Percentiles rank a stretch among this genome's conserved stretches.
These are phyloP conservation scores for Cataglyphis rosenhaueri DNA, from an alignment of 2,888 invertebrate species.

Conservation along the genomic window DNA sequence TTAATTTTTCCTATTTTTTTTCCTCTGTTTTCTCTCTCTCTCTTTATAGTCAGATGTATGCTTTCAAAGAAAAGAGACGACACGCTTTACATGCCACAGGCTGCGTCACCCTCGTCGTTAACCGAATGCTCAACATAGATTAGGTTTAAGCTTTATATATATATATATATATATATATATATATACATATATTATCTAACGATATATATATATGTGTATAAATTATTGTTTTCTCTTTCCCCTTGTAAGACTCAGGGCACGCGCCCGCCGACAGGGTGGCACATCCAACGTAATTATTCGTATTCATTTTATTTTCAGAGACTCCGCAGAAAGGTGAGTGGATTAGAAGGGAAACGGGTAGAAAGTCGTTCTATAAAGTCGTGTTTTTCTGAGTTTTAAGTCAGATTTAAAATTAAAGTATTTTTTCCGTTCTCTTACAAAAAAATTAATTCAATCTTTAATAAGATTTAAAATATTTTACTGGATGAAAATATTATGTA, in stretches of 20 bases:
- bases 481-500: background rate
- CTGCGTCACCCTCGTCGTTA: slow-evolving; percentile 73
- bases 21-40: slow-evolving; percentile 35
- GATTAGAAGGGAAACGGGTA: slow-evolving; percentile 16
- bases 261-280: slow-evolving; percentile 73
- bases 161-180: slow-evolving; percentile 71
- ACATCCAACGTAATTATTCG: slow-evolving; percentile 64
- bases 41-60: slow-evolving; percentile 60
- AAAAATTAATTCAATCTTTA: slow-evolving; percentile 19
- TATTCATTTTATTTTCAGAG: slow-evolving; percentile 54
- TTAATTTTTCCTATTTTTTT: background rate
- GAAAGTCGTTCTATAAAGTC: slow-evolving; percentile 26
- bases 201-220: slow-evolving; percentile 72
- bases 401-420: background rate
- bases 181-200: slow-evolving; percentile 75
- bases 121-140: slow-evolving; percentile 83
- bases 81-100: slow-evolving; percentile 45
- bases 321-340: background rate
- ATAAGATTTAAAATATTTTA: slow-evolving; percentile 12
- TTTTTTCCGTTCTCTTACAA: slow-evolving; percentile 10
- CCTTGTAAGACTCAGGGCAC: slow-evolving; percentile 77
- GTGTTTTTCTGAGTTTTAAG: slow-evolving; percentile 4
- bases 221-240: slow-evolving; percentile 79
- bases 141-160: slow-evolving; percentile 79
- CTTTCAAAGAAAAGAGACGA: slow-evolving; percentile 55